A percentile compares a stretch with the other conserved stretches of the same genome.
Conservation (phyloP, 1,140 invertebrate genomes). For the Asobara japonica region DNA sequence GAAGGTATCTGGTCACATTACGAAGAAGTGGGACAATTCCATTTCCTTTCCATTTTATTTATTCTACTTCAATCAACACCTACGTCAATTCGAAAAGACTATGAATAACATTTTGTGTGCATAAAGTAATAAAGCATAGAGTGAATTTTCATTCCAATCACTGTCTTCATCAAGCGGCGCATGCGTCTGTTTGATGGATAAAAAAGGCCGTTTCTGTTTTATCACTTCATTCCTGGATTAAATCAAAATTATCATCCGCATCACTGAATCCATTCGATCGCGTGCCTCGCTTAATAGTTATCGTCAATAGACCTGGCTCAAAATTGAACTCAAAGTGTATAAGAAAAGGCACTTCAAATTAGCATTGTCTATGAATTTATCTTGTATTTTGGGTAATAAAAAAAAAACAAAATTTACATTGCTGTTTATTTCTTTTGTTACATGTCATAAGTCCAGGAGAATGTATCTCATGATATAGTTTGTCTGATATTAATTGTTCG, state of each 20-base stretch:
- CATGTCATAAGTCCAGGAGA: too few relatives aligned
- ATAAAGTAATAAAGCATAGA: too few relatives aligned
- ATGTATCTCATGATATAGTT: too few relatives aligned
- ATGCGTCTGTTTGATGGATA: not conserved
- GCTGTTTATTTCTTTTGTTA: not conserved
- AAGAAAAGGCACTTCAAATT: conserved; percentile 15
- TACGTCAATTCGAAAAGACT: too few relatives aligned
- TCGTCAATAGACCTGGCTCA: not conserved
- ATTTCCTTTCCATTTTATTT: too few relatives aligned
- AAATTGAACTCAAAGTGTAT: not conserved
- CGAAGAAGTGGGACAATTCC: too few relatives aligned
- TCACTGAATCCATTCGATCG: not conserved
- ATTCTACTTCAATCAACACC: too few relatives aligned
- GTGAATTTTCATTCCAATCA: not conserved
- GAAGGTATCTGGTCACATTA: too few relatives aligned
- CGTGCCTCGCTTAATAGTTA: conserved; percentile 23
- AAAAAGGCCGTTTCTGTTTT: not conserved
- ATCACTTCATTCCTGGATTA: conserved; percentile 10
- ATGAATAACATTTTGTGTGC: too few relatives aligned
- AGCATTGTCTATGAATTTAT: conserved; percentile 34
- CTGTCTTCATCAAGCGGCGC: not conserved
- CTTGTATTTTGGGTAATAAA: conserved; percentile 45
- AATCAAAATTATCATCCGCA: too few relatives aligned
- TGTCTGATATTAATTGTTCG: too few relatives aligned
- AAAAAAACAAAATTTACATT: conserved; percentile 35